Conservation (phyloP, 1,140 invertebrate genomes). For the Drosophila tropicalis region DNA sequence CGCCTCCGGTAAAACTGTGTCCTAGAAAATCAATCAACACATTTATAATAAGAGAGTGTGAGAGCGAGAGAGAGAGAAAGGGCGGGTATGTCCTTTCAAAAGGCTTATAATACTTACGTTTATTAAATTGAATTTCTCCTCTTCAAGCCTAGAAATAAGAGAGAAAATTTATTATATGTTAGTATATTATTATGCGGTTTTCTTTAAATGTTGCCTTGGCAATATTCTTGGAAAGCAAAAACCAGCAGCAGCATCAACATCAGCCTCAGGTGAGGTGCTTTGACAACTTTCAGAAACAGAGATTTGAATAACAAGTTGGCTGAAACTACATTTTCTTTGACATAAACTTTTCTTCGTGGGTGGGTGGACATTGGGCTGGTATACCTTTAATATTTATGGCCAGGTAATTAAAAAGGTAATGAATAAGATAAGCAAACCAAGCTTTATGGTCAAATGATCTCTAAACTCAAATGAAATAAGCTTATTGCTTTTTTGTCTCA, state of each 20-base stretch:
- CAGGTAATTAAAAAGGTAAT: conserved; percentile 3
- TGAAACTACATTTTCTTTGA: conserved; percentile 4
- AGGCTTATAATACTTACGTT: conserved; percentile 88
- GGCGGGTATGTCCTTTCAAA: too few relatives aligned
- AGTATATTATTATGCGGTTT: conserved; percentile 1
- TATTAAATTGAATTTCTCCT: conserved; percentile 92
- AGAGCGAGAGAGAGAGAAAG: too few relatives aligned
- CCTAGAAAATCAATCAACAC: conserved; percentile 84
- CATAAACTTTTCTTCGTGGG: not conserved
- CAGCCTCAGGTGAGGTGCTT: not conserved
- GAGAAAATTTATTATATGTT: conserved; percentile 14
- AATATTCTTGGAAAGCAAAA: conserved; percentile 37
- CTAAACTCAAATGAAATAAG: too few relatives aligned
- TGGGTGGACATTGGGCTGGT: not conserved
- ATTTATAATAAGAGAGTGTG: not conserved
- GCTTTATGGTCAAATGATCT: not conserved
- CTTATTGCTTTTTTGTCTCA: too few relatives aligned
- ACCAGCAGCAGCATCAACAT: too few relatives aligned
- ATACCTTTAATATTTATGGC: not conserved
- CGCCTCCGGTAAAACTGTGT: conserved; percentile 94
- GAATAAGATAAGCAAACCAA: not conserved
- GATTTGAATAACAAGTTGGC: not conserved
- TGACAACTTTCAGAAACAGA: conserved; percentile 19
- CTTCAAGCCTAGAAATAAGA: conserved; percentile 89
- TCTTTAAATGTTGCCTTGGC: not conserved